phyloP scores from a whole-genome alignment of 2,113 vertebrate species.

The Gallinago jamesoni region DNA sequence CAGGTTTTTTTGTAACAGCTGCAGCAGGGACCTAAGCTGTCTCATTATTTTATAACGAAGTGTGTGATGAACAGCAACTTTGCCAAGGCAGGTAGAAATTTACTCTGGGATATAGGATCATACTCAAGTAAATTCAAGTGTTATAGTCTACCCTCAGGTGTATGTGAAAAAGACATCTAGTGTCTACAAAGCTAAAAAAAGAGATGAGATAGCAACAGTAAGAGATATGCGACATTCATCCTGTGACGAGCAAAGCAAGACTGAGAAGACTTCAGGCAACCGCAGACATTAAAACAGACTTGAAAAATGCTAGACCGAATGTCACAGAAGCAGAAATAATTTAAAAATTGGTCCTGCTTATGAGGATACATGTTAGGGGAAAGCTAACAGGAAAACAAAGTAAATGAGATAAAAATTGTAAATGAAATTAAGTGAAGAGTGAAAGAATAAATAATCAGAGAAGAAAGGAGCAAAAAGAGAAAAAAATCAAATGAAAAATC shows the following conservation, averaged over 20 bases:
- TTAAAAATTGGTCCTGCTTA: background rate
- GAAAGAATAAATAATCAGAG: background rate
- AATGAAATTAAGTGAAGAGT: background rate
- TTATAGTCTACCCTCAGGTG: background rate
- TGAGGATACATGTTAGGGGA: background rate
- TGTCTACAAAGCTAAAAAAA: background rate
- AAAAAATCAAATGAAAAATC: background rate
- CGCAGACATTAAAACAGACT: background rate
- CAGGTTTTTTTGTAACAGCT: background rate
- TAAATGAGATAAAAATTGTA: background rate
- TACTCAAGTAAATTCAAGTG: background rate
- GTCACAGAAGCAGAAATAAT: background rate
- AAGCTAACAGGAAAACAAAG: background rate
- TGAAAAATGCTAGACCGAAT: background rate
- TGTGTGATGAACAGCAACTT: background rate
- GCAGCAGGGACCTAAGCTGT: background rate
- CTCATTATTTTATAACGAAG: background rate
- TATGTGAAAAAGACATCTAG: background rate
- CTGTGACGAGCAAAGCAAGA: background rate
- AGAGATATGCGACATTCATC: background rate
- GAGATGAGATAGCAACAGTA: background rate
- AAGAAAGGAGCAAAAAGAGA: background rate
- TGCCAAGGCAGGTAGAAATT: background rate
- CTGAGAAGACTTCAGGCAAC: background rate
- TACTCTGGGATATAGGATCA: background rate